Conservation (phyloP, 2,113 vertebrate genomes). For the Azemiops feae region DNA sequence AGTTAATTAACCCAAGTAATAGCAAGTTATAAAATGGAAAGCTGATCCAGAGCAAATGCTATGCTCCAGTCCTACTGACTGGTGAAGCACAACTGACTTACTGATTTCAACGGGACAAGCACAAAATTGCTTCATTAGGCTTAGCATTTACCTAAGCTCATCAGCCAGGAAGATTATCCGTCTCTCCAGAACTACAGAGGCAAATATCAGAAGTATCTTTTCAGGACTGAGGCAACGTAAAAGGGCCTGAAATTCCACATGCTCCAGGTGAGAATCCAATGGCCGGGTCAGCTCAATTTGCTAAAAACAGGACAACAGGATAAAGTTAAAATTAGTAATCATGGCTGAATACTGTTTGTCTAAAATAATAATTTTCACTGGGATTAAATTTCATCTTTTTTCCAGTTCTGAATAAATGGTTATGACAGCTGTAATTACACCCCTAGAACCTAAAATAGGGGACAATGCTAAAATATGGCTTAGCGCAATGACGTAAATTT, state of each 20-base stretch:
- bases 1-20: background rate
- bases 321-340: background rate
- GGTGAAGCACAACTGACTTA: background rate
- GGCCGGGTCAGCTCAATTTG: constrained; percentile 89
- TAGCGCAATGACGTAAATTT: background rate
- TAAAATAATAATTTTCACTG: background rate
- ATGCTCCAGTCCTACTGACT: background rate
- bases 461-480: background rate
- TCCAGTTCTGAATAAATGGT: background rate
- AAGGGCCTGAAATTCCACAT: constrained; percentile 85
- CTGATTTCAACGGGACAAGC: background rate
- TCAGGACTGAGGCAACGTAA: constrained; percentile 76
- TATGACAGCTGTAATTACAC: fast-evolving
- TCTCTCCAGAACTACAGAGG: constrained; percentile 83
- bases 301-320: constrained; percentile 62
- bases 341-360: background rate
- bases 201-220: constrained; percentile 87
- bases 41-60: background rate
- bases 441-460: background rate
- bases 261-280: constrained; percentile 89
- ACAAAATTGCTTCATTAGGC: background rate
- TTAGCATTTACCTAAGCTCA: constrained; percentile 80
- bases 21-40: background rate
- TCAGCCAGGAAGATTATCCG: constrained; percentile 89
- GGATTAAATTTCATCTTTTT: background rate